A percentile compares a stretch with the other conserved stretches of the same genome.
phyloP scores from a whole-genome alignment of 2,797 vertebrate species.

The Hypotaenidia philippensis region DNA sequence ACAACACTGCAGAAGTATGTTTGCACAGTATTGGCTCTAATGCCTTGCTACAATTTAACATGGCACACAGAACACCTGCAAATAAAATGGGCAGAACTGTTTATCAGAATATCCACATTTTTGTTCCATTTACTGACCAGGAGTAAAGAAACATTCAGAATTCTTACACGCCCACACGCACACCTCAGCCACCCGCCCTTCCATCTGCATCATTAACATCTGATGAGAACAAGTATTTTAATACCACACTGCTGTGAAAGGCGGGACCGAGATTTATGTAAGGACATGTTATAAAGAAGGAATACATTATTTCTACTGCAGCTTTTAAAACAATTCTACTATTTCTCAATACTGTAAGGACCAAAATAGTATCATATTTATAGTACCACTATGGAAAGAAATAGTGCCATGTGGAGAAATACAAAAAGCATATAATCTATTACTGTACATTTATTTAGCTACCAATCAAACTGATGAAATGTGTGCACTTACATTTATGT shows the following conservation, averaged over 20 bases:
- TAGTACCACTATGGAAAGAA: background rate
- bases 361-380: background rate
- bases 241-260: background rate
- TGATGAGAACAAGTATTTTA: background rate
- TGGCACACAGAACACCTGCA: background rate
- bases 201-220: background rate
- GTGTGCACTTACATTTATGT: background rate
- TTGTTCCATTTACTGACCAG: background rate
- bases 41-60: background rate
- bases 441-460: background rate
- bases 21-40: background rate
- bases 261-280: background rate
- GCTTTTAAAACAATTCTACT: conserved; percentile 4
- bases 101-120: background rate
- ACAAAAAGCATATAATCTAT: background rate
- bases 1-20: background rate
- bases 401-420: background rate
- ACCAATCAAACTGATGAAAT: background rate
- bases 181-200: background rate
- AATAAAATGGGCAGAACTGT: background rate
- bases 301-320: background rate
- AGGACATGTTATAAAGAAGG: background rate
- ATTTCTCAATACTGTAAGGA: background rate
- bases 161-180: background rate
- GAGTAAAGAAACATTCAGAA: background rate